phyloP scores from a whole-genome alignment of 2,113 vertebrate genomes.

The Typhlomys cinereus region DNA sequence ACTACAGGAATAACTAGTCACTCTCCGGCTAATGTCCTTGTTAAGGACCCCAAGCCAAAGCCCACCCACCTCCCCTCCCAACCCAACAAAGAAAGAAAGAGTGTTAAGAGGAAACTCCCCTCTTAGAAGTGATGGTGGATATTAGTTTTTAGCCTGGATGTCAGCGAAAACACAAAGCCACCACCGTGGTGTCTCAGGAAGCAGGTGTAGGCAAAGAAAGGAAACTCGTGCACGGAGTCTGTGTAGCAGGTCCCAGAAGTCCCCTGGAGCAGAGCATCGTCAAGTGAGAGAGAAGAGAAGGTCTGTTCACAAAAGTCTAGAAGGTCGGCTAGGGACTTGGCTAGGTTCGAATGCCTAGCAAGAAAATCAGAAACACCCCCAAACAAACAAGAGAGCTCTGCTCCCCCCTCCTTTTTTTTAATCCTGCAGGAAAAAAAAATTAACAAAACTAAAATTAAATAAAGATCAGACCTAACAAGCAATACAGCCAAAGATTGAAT shows the following conservation, averaged over 20 bases:
- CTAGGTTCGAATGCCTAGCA: neutral
- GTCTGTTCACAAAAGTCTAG: neutral
- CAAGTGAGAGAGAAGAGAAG: neutral
- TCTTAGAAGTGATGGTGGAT: neutral
- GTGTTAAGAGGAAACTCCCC: neutral
- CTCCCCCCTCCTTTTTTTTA: slow-evolving; percentile 23
- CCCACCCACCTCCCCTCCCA: neutral
- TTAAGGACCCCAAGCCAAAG: too few species aligned
- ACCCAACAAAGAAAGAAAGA: neutral
- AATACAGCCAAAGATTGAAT: slow-evolving; percentile 71
- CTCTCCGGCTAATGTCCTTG: slow-evolving; percentile 54
- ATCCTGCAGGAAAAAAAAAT: slow-evolving; percentile 6
- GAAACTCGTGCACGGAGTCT: neutral
- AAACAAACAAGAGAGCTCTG: slow-evolving; percentile 41
- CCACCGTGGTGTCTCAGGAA: neutral
- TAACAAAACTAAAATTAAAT: slow-evolving; percentile 44
- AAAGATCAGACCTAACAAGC: slow-evolving; percentile 72
- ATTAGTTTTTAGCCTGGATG: neutral
- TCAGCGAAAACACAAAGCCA: neutral
- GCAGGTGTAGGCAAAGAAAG: neutral
- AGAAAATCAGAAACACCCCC: neutral
- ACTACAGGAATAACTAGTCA: neutral
- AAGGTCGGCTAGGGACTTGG: neutral
- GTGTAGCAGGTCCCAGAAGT: neutral
- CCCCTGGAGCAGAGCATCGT: neutral